Evolutionary conservation across 2,797 vertebrate genomes (phyloP).

Genomic region (Neosilurus mollespiculum): DNA sequence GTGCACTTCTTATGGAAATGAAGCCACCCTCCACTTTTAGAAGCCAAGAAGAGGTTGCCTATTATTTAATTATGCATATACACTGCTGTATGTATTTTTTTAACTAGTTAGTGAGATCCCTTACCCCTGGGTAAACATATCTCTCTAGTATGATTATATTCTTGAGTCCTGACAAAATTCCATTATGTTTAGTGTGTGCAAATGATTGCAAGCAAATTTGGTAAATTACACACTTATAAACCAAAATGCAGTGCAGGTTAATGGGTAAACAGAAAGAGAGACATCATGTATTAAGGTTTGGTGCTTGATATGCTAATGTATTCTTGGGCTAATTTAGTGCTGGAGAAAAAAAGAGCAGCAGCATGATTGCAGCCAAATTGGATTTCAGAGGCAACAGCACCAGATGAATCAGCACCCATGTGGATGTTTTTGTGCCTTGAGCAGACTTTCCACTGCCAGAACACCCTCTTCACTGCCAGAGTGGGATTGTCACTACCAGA

Average conservation of each 20-base stretch:
- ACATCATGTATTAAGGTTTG: slow-evolving; percentile 36
- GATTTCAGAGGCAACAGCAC: slow-evolving; percentile 57
- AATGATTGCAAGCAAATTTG: not conserved
- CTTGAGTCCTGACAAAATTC: not conserved
- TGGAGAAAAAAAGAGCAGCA: slow-evolving; percentile 54
- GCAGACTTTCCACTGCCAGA: not conserved
- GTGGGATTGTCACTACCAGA: slow-evolving; percentile 14
- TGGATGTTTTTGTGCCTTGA: slow-evolving; percentile 46
- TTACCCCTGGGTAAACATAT: slow-evolving; percentile 28
- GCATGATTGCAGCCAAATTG: slow-evolving; percentile 56
- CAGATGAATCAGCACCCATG: slow-evolving; percentile 66
- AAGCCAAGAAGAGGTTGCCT: slow-evolving; percentile 46
- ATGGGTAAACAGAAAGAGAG: slow-evolving; percentile 45
- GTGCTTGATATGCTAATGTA: slow-evolving; percentile 72
- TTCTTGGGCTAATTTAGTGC: slow-evolving; percentile 66
- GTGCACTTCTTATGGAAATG: slow-evolving; percentile 82
- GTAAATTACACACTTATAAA: slow-evolving; percentile 13
- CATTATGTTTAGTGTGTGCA: not conserved
- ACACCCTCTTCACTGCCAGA: slow-evolving; percentile 9
- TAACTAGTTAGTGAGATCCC: not conserved
- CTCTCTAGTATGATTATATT: not conserved
- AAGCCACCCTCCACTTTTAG: slow-evolving; percentile 61
- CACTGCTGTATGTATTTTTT: slow-evolving; percentile 35
- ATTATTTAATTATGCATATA: slow-evolving; percentile 51
- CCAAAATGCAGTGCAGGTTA: slow-evolving; percentile 21